Evolutionary conservation across 2,113 vertebrate genomes (phyloP).

Genomic region (Tauraco erythrolophus): DNA sequence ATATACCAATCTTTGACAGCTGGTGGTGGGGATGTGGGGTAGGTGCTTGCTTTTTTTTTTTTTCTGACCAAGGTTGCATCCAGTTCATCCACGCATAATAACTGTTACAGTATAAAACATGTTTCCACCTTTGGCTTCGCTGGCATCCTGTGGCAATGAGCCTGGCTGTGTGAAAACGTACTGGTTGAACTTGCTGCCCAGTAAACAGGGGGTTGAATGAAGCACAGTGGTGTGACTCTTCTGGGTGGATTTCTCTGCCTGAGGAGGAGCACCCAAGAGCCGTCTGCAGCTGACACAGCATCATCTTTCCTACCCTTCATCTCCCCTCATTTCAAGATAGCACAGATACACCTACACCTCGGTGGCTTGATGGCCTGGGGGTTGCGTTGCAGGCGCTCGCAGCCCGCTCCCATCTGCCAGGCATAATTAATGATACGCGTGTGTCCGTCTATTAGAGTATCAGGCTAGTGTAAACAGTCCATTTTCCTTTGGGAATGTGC

Average conservation of each 20-base stretch:
- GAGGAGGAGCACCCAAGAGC: neutral
- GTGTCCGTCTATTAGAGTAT: neutral
- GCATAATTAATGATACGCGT: neutral
- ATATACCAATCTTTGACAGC: neutral
- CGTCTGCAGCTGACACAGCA: neutral
- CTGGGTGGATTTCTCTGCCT: neutral
- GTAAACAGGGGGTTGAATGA: neutral
- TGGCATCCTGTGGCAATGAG: neutral
- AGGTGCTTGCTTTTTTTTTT: neutral
- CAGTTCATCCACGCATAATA: neutral
- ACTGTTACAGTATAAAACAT: neutral
- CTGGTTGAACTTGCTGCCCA: neutral
- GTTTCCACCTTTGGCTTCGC: neutral
- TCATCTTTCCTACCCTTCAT: neutral
- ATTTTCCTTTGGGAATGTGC: neutral
- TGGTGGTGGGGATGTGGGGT: neutral
- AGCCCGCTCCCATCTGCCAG: constrained; percentile 1
- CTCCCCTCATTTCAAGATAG: neutral
- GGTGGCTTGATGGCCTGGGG: neutral
- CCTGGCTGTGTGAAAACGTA: neutral
- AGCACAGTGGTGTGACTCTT: neutral
- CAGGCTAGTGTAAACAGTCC: neutral
- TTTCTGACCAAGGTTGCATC: neutral
- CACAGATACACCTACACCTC: neutral
- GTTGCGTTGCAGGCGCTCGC: neutral